A percentile compares a stretch with the other conserved stretches of the same genome.
phyloP scores from a whole-genome alignment of 2,797 vertebrate species.

The Myotis pilosus region DNA sequence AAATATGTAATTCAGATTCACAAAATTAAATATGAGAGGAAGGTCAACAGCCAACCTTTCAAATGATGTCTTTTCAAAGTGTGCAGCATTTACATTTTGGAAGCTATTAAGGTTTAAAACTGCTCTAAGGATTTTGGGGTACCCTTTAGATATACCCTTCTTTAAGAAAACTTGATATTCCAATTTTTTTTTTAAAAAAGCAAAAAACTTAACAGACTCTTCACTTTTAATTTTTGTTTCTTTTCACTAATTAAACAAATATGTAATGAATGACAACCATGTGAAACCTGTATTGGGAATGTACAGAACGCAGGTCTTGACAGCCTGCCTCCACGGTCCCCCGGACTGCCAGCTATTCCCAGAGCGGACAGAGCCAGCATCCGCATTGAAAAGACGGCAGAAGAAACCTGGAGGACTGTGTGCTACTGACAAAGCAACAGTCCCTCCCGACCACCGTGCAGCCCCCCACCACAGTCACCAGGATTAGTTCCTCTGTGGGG shows the following conservation, averaged over 20 bases:
- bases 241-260: neutral
- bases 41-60: neutral
- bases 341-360: neutral
- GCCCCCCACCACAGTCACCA: rapidly evolving
- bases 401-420: neutral
- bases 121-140: neutral
- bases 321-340: neutral
- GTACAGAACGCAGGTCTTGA: neutral
- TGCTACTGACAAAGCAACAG: neutral
- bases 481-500: rapidly evolving
- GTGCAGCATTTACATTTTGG: neutral
- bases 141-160: neutral
- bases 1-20: neutral
- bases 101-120: neutral
- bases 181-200: neutral
- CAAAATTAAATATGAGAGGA: constrained; percentile 22
- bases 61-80: neutral
- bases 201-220: neutral
- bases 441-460: rapidly evolving
- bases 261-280: neutral
- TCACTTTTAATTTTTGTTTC: neutral
- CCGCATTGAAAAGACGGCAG: neutral
- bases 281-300: neutral
- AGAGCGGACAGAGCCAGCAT: neutral
- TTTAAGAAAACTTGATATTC: neutral